These are phyloP conservation scores for Laticauda colubrina DNA, from an alignment of 2,113 vertebrate species.

Conservation along the genomic window DNA sequence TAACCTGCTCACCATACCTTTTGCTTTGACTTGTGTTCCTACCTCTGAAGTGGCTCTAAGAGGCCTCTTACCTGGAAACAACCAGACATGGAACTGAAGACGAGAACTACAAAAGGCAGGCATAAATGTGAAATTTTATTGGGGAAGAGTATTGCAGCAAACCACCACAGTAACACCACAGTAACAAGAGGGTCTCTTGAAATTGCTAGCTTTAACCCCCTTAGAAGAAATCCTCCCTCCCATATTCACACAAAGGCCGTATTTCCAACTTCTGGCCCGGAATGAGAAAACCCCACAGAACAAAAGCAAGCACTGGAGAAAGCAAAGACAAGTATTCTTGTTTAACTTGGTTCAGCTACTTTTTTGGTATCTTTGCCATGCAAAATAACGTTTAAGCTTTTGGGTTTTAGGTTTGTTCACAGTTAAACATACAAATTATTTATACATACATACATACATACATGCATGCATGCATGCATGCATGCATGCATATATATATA, in stretches of 20 bases:
- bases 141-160: conserved; percentile 18
- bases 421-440: neutral
- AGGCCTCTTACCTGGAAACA: neutral
- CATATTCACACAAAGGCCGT: neutral
- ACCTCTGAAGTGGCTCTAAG: neutral
- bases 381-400: neutral
- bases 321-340: neutral
- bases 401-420: neutral
- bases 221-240: neutral
- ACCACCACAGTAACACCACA: neutral
- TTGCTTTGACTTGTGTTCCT: neutral
- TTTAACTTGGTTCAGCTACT: neutral
- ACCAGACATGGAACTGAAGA: neutral
- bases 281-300: neutral
- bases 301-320: neutral
- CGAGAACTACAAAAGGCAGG: conserved; percentile 17
- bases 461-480: neutral
- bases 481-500: too few relatives aligned
- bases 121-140: conserved; percentile 25
- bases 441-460: neutral
- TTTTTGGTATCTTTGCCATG: neutral
- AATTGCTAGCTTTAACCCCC: neutral
- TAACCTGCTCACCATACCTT: neutral
- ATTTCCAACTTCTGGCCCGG: neutral
- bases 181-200: conserved; percentile 6